Evolutionary conservation across 2,113 vertebrate species (phyloP).

Genomic region (Ptilonorhynchus violaceus): DNA sequence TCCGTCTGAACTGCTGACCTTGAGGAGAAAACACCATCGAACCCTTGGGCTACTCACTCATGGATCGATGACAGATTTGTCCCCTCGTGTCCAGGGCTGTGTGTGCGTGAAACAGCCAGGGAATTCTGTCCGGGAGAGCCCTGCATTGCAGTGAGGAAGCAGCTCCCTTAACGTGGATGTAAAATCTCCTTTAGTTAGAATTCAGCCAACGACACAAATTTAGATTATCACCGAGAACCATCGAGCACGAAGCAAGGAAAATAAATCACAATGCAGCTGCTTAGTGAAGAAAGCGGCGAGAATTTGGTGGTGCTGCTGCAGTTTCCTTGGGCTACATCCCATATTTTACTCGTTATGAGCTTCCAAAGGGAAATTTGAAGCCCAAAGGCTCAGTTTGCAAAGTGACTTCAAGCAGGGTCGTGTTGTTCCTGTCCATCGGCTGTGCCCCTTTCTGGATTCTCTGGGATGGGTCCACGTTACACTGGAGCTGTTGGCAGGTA

Average conservation of each 20-base stretch:
- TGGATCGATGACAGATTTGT: background rate
- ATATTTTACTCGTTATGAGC: background rate
- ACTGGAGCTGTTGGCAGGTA: accelerated
- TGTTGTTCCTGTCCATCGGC: background rate
- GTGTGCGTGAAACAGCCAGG: background rate
- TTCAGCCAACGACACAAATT: background rate
- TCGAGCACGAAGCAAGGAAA: background rate
- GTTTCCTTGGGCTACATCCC: background rate
- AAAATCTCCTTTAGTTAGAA: background rate
- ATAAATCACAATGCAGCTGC: background rate
- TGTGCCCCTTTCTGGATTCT: background rate
- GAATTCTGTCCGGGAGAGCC: background rate
- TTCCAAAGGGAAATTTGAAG: background rate
- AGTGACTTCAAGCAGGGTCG: background rate
- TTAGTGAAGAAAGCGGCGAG: background rate
- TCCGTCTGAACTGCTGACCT: background rate
- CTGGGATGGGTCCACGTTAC: accelerated
- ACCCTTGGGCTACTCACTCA: background rate
- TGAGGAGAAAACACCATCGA: background rate
- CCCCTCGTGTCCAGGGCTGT: background rate
- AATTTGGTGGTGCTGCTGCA: background rate
- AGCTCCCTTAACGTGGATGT: background rate
- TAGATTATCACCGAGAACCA: background rate
- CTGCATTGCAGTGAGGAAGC: background rate
- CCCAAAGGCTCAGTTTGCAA: background rate